Conservation (phyloP, 1,140 invertebrate genomes). For the Aphidius gifuensis region DNA sequence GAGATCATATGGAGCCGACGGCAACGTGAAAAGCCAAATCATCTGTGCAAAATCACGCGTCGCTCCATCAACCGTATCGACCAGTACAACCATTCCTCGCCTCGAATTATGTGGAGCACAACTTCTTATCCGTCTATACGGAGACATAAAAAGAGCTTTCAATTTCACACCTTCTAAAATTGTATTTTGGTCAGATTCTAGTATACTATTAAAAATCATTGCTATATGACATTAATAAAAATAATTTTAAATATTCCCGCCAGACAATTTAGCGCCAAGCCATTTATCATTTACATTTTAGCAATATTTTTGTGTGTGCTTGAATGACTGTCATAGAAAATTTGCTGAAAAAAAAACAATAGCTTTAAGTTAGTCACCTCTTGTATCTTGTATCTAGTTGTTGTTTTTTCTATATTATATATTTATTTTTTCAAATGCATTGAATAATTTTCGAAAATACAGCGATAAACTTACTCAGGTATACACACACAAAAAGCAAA, state of each 20-base stretch:
- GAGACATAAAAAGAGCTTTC: constrained; percentile 24
- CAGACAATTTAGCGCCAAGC: neutral
- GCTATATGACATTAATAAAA: too few relatives aligned
- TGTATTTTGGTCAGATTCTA: constrained; percentile 31
- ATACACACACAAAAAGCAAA: too few relatives aligned
- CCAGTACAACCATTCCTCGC: constrained; percentile 33
- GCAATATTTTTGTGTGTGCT: neutral
- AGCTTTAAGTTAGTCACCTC: constrained; percentile 50
- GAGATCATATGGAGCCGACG: constrained; percentile 16
- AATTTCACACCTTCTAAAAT: constrained; percentile 7
- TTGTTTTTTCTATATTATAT: constrained; percentile 44
- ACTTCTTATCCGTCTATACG: constrained; percentile 32
- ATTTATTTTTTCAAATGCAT: too few relatives aligned
- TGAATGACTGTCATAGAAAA: neutral
- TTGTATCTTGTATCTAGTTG: constrained; percentile 65
- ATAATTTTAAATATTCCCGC: neutral
- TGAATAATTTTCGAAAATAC: too few relatives aligned
- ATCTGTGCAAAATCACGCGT: constrained; percentile 41
- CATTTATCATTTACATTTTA: neutral
- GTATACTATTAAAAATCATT: too few relatives aligned
- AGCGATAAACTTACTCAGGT: too few relatives aligned
- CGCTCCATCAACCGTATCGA: constrained; percentile 34
- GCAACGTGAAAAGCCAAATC: constrained; percentile 18
- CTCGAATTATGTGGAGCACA: constrained; percentile 41
- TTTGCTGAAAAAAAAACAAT: neutral